phyloP scores from a whole-genome alignment of 2,113 vertebrate species.

The Eudyptes chrysolophus region DNA sequence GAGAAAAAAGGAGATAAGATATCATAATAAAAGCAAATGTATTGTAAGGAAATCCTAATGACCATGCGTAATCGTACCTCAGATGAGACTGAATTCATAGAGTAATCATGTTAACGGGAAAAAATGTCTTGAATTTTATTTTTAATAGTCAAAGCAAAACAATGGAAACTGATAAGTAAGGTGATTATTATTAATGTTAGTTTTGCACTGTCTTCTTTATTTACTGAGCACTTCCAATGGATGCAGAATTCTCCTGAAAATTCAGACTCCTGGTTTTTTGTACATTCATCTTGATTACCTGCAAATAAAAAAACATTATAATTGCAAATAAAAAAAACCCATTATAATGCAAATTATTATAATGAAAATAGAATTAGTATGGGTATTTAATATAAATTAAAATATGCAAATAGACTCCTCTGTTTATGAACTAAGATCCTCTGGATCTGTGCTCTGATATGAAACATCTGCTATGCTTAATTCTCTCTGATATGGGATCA shows the following conservation, averaged over 20 bases:
- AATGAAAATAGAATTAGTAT: background rate
- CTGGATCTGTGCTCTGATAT: background rate
- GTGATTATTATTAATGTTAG: background rate
- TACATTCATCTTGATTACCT: background rate
- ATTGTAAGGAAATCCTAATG: background rate
- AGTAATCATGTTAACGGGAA: background rate
- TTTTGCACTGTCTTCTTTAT: background rate
- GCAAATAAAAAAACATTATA: background rate
- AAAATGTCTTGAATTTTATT: background rate
- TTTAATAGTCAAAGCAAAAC: background rate
- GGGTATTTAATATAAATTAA: background rate
- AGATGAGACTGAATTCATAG: background rate
- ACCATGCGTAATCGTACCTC: background rate
- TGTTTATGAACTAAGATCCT: background rate
- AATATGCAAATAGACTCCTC: background rate
- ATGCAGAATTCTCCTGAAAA: background rate
- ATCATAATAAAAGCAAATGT: slow-evolving; percentile 34
- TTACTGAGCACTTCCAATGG: background rate
- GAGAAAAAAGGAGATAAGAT: slow-evolving; percentile 46
- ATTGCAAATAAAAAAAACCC: no score
- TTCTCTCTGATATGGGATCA: background rate
- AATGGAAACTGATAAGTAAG: background rate
- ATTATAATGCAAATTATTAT: background rate
- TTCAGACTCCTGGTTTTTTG: background rate
- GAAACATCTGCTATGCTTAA: background rate